These are phyloP conservation scores for Enteromius unitaeniatus DNA, from an alignment of 2,797 vertebrate species.

Conservation along the genomic window DNA sequence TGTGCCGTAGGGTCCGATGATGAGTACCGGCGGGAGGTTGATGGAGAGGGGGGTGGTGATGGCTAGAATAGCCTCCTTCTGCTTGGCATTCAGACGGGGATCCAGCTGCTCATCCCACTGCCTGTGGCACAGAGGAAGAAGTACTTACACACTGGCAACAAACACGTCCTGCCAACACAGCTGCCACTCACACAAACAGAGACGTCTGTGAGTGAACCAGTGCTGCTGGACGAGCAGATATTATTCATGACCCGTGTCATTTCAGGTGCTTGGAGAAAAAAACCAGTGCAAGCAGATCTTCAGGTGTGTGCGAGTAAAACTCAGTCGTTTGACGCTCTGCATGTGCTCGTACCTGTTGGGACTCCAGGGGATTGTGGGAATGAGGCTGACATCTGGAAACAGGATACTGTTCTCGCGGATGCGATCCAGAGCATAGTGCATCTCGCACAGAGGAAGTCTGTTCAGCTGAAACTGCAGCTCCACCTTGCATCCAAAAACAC, in stretches of 20 bases:
- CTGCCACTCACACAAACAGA: not conserved
- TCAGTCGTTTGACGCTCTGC: not conserved
- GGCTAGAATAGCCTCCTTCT: constrained; percentile 97
- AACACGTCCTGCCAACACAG: not conserved
- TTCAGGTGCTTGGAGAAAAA: not conserved
- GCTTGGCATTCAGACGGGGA: constrained; percentile 96
- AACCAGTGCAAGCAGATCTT: not conserved
- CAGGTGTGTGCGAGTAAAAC: not conserved
- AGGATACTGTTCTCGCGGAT: constrained; percentile 94
- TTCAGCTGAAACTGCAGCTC: constrained; percentile 99
- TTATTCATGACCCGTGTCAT: not conserved
- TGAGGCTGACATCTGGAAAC: constrained; percentile 90
- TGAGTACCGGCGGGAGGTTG: constrained; percentile 93
- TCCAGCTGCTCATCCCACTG: constrained; percentile 99
- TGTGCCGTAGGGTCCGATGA: constrained; percentile 98
- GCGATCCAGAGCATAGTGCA: constrained; percentile 98
- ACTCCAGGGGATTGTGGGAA: constrained; percentile 97
- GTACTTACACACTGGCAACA: constrained; percentile 15
- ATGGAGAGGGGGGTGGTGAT: constrained; percentile 94
- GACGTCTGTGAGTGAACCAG: not conserved
- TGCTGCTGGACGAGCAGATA: constrained; percentile 14
- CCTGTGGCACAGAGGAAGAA: constrained; percentile 70
- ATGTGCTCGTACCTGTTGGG: constrained; percentile 89
- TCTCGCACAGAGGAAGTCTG: constrained; percentile 97
- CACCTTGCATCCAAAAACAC: constrained; percentile 78